Percentiles rank a stretch among this genome's conserved stretches.
Evolutionary conservation across 2,888 invertebrate species (phyloP).

Genomic region (Campoletis raptor): DNA sequence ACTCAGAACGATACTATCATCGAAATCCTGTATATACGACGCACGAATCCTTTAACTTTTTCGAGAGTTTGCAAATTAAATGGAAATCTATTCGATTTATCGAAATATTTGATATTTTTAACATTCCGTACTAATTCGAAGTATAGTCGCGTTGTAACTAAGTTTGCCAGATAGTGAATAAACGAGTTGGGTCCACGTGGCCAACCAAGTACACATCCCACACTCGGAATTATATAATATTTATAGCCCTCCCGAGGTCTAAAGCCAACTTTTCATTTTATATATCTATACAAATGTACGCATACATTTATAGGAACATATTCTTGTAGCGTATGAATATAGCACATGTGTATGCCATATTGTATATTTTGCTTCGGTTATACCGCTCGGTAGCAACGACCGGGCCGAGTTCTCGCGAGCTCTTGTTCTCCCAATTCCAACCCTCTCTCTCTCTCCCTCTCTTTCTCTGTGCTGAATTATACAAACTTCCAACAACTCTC

Average conservation of each 20-base stretch:
- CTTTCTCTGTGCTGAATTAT: constrained; percentile 56
- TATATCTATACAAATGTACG: background rate
- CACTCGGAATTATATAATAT: constrained; percentile 69
- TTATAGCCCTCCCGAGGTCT: constrained; percentile 61
- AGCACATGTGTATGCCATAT: constrained; percentile 14
- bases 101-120: background rate
- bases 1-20: constrained; percentile 54
- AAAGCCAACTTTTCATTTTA: constrained; percentile 28
- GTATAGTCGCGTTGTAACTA: background rate
- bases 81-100: constrained; percentile 6
- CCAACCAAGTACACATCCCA: constrained; percentile 42
- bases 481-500: constrained; percentile 62
- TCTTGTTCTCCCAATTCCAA: constrained; percentile 61
- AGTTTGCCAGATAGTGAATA: constrained; percentile 43
- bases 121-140: background rate
- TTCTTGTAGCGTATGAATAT: background rate
- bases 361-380: constrained; percentile 54
- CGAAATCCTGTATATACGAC: constrained; percentile 22
- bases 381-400: constrained; percentile 67
- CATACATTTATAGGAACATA: background rate
- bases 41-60: constrained; percentile 45
- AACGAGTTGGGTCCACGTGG: constrained; percentile 63
- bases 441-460: constrained; percentile 17
- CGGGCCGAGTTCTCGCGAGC: constrained; percentile 58
- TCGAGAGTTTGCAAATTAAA: constrained; percentile 32